A percentile compares a stretch with the other conserved stretches of the same genome.
These are phyloP conservation scores for Drosophila ercepeae DNA, from an alignment of 1,140 invertebrate genomes.

Conservation along the genomic window DNA sequence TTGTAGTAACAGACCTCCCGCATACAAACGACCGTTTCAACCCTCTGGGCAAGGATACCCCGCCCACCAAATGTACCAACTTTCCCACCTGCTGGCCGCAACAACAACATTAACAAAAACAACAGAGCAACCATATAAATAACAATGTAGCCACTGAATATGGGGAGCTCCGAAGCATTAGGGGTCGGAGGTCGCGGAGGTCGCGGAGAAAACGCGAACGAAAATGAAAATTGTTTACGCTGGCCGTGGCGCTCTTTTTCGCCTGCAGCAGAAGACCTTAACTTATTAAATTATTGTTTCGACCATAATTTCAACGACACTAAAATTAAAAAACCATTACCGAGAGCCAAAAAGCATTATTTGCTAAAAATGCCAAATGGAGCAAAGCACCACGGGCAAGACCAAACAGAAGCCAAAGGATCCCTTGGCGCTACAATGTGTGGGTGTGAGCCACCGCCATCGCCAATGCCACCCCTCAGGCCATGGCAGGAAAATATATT, in stretches of 20 bases:
- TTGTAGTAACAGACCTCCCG: constrained; percentile 39
- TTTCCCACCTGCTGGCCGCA: constrained; percentile 65
- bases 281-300: constrained; percentile 81
- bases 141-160: constrained; percentile 67
- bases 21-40: constrained; percentile 57
- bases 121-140: constrained; percentile 62
- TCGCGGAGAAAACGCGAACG: constrained; percentile 24
- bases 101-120: constrained; percentile 37
- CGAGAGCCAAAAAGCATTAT: constrained; percentile 52
- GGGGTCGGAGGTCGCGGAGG: background rate
- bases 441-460: background rate
- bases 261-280: constrained; percentile 67
- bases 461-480: constrained; percentile 9
- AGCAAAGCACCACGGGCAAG: constrained; percentile 21
- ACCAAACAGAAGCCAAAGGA: background rate
- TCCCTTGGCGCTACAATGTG: background rate
- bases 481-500: constrained; percentile 69
- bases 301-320: constrained; percentile 80
- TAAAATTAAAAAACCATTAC: constrained; percentile 82
- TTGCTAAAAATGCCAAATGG: constrained; percentile 62
- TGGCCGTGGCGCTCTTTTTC: constrained; percentile 40
- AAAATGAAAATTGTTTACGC: constrained; percentile 71
- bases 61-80: constrained; percentile 19
- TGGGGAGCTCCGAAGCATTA: background rate
- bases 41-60: constrained; percentile 13